These are phyloP conservation scores for Hololepta plana DNA, from an alignment of 2,888 invertebrate species.

Conservation along the genomic window DNA sequence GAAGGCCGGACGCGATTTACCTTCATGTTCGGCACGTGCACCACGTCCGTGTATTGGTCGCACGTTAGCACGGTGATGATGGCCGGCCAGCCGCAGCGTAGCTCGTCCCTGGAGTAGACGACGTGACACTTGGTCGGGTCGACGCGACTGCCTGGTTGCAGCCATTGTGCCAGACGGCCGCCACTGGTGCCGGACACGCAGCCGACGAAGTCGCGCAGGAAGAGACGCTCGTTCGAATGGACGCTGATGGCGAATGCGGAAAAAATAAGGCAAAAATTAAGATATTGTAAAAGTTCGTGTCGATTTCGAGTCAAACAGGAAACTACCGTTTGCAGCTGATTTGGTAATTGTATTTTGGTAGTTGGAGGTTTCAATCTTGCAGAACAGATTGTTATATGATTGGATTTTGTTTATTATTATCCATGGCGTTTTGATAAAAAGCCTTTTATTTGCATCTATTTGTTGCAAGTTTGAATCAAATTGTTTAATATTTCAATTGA, in stretches of 20 bases:
- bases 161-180: conserved; percentile 84
- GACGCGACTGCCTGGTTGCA: conserved; percentile 82
- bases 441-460: no score
- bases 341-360: no score
- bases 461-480: no score
- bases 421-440: no score
- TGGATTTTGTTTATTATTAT: no score
- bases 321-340: no score
- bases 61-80: conserved; percentile 63
- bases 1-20: conserved; percentile 32
- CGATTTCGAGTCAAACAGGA: no score
- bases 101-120: conserved; percentile 48
- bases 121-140: conserved; percentile 81
- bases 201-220: conserved; percentile 80
- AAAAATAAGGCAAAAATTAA: no score
- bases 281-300: no score
- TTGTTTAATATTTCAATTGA: no score
- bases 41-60: conserved; percentile 84
- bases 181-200: conserved; percentile 74
- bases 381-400: no score
- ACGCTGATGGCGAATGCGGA: conserved; percentile 34
- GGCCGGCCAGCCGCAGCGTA: conserved; percentile 69
- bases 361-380: no score
- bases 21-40: conserved; percentile 69
- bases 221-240: conserved; percentile 80